A percentile compares a stretch with the other conserved stretches of the same genome.
These are phyloP conservation scores for Cylindroiulus punctatus DNA, from an alignment of 2,888 invertebrate species.

Conservation along the genomic window DNA sequence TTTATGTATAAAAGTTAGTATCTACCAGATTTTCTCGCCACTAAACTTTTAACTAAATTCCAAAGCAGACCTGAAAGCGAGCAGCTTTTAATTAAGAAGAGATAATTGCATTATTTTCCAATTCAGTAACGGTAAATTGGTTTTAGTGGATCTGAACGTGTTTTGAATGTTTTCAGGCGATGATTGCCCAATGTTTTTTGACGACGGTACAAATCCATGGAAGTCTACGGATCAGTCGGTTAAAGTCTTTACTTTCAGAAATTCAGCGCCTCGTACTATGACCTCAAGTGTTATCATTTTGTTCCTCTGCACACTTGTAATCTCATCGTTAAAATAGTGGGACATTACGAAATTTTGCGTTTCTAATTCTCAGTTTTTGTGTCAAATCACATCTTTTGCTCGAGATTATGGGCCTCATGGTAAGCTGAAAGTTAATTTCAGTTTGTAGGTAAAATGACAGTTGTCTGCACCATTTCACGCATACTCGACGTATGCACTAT, in stretches of 20 bases:
- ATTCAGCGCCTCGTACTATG: background rate
- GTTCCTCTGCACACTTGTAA: background rate
- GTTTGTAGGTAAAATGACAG: background rate
- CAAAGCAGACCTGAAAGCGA: background rate
- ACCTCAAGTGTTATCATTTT: background rate
- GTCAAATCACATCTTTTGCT: background rate
- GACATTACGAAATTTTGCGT: background rate
- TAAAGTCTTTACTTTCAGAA: slow-evolving; percentile 53
- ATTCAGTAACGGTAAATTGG: background rate
- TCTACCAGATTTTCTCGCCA: background rate
- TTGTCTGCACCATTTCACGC: background rate
- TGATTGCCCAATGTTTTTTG: slow-evolving; percentile 97
- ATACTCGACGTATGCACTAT: background rate
- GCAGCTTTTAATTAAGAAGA: slow-evolving; percentile 6
- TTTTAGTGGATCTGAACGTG: slow-evolving; percentile 17
- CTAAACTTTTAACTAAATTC: background rate
- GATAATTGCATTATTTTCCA: slow-evolving; percentile 32
- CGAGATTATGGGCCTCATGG: background rate
- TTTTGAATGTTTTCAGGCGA: slow-evolving; percentile 72
- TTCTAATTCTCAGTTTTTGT: background rate
- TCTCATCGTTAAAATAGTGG: background rate
- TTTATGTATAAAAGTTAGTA: background rate
- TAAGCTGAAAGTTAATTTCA: background rate
- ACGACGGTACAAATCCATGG: slow-evolving; percentile 89
- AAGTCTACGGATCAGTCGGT: slow-evolving; percentile 48